Evolutionary conservation across 2,888 invertebrate species (phyloP), one percentile per base, ranked within the genome.

Genomic region (Diaphora mendica): DNA sequence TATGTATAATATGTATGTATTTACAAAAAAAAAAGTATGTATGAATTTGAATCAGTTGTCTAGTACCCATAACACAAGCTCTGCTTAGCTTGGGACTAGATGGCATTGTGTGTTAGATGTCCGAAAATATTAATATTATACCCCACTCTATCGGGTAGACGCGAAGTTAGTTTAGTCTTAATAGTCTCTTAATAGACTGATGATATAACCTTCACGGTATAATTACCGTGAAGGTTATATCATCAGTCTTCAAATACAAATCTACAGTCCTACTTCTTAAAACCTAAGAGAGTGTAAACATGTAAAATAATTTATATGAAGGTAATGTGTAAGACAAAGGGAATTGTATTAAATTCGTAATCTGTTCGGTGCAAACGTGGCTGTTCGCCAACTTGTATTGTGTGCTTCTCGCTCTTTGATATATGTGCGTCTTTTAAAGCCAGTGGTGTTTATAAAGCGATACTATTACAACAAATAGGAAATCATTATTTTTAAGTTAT

Each of bases 331-430:
- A 44, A 71, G 39, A 66, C 39, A 66, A 66, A 71, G 71, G 30
- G 55, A 55, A 66, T 67, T 66, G 48, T 68, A 72, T 59, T 74
- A 48, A 66, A 88, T 89, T 88, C 84, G 88, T 90, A 91, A 82
- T 90, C 90, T 90, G 84, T 86, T 82, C 74, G 80, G 81, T 79
- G 85, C 87, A 85, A 86, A 88, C 85, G 85, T 91, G 91, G 91
- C 90, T 78, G 73, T n/a, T 70, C 79, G 89, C 91, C 91, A 90
- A 90, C 80, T 84, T 77, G 78, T 79, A 80, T 80, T 81, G 85
- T 85, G 84, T 84, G 84, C 84, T 82, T 82, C 84, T 87, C 59
- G 39, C 85, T 78, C 80, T 76, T 81, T 79, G 77, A 71, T 51
- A 26, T 64, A 73, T 26, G 64, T 51, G 71, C 30, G 62, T 44